Conservation (phyloP, 1,140 invertebrate species). For the Cyclina sinensis region DNA sequence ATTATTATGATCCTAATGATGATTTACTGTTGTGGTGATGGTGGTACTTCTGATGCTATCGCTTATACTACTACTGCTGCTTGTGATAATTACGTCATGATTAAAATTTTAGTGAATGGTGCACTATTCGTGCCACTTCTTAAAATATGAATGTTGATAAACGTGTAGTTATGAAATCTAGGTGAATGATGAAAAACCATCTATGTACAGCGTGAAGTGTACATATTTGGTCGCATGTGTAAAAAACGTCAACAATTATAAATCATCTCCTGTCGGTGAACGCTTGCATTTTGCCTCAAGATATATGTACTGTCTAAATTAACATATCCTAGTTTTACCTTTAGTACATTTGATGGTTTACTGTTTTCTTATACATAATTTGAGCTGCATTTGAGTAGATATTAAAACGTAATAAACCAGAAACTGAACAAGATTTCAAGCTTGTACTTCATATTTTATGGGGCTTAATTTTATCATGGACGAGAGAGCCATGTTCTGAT, state of each 20-base stretch:
- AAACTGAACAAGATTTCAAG: constrained; percentile 15
- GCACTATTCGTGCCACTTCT: background rate
- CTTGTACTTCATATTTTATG: constrained; percentile 31
- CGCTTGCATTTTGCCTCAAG: background rate
- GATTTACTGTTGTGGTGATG: background rate
- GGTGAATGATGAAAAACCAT: background rate
- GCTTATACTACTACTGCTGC: background rate
- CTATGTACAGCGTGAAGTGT: background rate
- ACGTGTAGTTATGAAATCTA: too few species aligned
- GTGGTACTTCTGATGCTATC: background rate
- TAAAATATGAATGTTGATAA: background rate
- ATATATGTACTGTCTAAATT: constrained; percentile 10
- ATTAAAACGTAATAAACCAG: constrained; percentile 25
- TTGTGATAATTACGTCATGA: background rate
- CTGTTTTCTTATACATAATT: constrained; percentile 11
- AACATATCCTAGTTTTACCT: constrained; percentile 10
- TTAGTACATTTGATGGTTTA: background rate
- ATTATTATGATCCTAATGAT: background rate
- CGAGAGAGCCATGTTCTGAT: constrained; percentile 1
- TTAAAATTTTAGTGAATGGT: background rate
- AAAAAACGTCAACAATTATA: constrained; percentile 12
- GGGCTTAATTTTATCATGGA: background rate
- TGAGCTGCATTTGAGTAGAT: background rate
- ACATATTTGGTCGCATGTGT: constrained; percentile 10
- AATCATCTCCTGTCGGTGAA: background rate